Percentiles rank a stretch among this genome's conserved stretches.
These are phyloP conservation scores for Pomphorhynchus laevis DNA, from an alignment of 1,140 invertebrate species.

Conservation along the genomic window DNA sequence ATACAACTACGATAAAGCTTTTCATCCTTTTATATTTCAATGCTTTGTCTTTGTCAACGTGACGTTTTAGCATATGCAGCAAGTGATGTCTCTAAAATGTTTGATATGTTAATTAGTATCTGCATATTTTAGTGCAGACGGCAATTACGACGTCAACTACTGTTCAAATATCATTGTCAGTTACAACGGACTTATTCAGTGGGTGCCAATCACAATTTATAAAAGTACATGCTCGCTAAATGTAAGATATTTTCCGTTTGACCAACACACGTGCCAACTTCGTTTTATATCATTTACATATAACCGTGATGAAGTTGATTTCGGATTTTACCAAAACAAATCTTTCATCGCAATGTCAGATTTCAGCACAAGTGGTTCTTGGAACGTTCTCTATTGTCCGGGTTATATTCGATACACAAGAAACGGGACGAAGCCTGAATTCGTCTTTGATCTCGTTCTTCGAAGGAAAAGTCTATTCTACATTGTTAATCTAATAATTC, in stretches of 20 bases:
- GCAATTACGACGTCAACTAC: conserved; percentile 30
- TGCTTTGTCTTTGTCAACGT: too few species aligned
- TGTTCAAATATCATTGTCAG: conserved; percentile 85
- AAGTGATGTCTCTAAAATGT: too few species aligned
- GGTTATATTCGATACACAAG: too few species aligned
- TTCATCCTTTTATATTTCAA: too few species aligned
- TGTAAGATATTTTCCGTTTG: conserved; percentile 93
- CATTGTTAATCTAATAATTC: conserved; percentile 20
- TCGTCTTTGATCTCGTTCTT: conserved; percentile 18
- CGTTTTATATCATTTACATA: conserved; percentile 48
- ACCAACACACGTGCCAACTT: conserved; percentile 53
- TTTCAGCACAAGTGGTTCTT: background rate
- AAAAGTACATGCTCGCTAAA: conserved; percentile 94
- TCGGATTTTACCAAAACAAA: too few species aligned
- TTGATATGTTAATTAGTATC: too few species aligned
- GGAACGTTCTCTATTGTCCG: background rate
- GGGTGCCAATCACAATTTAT: conserved; percentile 94
- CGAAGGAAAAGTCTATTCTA: conserved; percentile 19
- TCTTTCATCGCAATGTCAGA: too few species aligned
- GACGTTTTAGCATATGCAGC: too few species aligned
- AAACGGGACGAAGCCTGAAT: too few species aligned
- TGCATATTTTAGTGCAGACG: conserved; percentile 17
- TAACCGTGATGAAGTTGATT: too few species aligned
- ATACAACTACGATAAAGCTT: too few species aligned
- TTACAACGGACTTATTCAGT: conserved; percentile 51